Conservation (phyloP, 2,113 vertebrate species). For the Pygathrix nemaeus region DNA sequence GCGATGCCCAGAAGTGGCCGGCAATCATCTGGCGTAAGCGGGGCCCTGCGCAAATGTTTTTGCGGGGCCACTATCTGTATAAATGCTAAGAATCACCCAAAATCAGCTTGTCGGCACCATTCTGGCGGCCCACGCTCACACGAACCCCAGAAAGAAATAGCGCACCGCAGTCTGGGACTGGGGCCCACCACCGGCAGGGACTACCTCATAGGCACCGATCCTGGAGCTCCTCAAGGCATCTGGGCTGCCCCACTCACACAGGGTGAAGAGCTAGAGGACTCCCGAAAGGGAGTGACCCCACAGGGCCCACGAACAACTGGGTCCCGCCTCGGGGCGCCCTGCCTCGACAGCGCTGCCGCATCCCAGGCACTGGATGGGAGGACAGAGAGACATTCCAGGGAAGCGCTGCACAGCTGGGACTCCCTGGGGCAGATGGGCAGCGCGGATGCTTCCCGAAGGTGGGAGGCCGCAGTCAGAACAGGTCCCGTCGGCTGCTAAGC, state of each 20-base stretch:
- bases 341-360: background rate
- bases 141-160: background rate
- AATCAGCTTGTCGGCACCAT: background rate
- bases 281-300: background rate
- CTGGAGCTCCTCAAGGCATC: background rate
- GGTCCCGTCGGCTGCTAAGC: background rate
- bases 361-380: background rate
- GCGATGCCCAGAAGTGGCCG: background rate
- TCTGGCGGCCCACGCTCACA: background rate
- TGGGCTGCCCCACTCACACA: background rate
- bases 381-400: background rate
- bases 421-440: background rate
- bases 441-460: fast-evolving
- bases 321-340: background rate
- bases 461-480: background rate
- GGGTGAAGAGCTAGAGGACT: background rate
- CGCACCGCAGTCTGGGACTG: fast-evolving
- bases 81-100: background rate
- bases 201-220: background rate
- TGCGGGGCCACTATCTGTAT: background rate
- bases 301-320: fast-evolving
- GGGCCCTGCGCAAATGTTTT: background rate
- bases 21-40: background rate
- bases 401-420: background rate
- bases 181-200: background rate